Conservation (phyloP, 2,113 vertebrate species). For the Bubo bubo region DNA sequence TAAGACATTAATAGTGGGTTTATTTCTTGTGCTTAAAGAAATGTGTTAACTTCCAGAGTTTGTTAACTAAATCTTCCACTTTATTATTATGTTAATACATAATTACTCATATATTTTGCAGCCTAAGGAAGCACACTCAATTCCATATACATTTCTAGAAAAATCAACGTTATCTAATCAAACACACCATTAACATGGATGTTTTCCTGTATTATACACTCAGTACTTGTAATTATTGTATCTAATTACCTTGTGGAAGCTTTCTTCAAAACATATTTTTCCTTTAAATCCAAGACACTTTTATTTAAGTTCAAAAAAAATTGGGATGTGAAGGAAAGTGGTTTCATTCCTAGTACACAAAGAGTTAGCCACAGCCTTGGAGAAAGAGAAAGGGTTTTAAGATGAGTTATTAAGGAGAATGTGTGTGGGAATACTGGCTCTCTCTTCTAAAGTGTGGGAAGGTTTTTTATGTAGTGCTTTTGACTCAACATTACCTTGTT, state of each 20-base stretch:
- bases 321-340: accelerated
- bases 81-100: background rate
- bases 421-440: background rate
- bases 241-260: background rate
- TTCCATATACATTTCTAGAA: background rate
- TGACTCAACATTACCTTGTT: background rate
- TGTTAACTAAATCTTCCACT: background rate
- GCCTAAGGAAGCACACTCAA: background rate
- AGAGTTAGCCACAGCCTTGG: background rate
- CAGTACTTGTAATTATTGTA: background rate
- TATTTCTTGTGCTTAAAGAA: background rate
- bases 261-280: background rate
- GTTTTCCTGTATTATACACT: background rate
- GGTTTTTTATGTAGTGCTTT: background rate
- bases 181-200: background rate
- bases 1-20: background rate
- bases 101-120: background rate
- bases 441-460: background rate
- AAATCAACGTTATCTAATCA: background rate
- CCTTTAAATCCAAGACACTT: background rate
- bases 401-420: background rate
- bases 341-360: background rate
- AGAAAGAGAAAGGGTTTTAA: background rate
- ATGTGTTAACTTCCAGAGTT: background rate
- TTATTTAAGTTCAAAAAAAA: background rate